A percentile compares a stretch with the other conserved stretches of the same genome.
Conservation (phyloP, 53 echinoderm and acorn worm species). For the Holothuria scabra region DNA sequence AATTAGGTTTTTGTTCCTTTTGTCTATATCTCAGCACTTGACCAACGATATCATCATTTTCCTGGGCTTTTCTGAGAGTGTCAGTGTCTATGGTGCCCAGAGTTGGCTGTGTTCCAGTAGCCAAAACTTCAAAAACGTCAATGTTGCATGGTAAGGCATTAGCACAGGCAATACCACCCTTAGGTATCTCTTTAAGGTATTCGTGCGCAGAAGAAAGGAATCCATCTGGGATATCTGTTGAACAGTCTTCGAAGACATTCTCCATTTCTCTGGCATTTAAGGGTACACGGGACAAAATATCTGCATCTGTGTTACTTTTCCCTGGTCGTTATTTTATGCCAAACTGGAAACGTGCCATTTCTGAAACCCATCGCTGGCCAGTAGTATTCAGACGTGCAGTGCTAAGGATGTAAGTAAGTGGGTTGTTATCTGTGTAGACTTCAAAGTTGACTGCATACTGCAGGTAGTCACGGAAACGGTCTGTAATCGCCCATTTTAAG, state of each 20-base stretch:
- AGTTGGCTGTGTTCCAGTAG: constrained; percentile 10
- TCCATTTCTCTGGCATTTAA: constrained; percentile 30
- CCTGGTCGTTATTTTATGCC: constrained; percentile 59
- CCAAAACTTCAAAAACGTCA: not conserved
- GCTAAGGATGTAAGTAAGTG: constrained; percentile 64
- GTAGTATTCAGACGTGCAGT: constrained; percentile 59
- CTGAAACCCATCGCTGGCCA: constrained; percentile 69
- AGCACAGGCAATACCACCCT: constrained; percentile 13
- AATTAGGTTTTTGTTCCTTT: not conserved
- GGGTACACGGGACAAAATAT: constrained; percentile 25
- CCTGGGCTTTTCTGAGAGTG: constrained; percentile 9
- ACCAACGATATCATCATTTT: constrained; percentile 35
- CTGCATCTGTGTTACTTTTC: constrained; percentile 49
- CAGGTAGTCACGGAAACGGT: constrained; percentile 47
- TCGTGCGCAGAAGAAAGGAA: constrained; percentile 17
- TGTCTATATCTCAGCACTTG: not conserved
- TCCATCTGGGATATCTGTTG: constrained; percentile 18
- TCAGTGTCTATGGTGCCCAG: constrained; percentile 1
- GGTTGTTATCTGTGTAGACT: constrained; percentile 68
- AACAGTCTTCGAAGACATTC: constrained; percentile 36
- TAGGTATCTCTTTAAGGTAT: not conserved
- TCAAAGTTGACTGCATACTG: constrained; percentile 29
- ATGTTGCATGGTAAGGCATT: not conserved
- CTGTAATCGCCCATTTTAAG: constrained; percentile 38
- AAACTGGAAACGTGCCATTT: constrained; percentile 62